Evolutionary conservation across 2,797 vertebrate genomes (phyloP).

Genomic region (Tokudaia tokunoshimensis): DNA sequence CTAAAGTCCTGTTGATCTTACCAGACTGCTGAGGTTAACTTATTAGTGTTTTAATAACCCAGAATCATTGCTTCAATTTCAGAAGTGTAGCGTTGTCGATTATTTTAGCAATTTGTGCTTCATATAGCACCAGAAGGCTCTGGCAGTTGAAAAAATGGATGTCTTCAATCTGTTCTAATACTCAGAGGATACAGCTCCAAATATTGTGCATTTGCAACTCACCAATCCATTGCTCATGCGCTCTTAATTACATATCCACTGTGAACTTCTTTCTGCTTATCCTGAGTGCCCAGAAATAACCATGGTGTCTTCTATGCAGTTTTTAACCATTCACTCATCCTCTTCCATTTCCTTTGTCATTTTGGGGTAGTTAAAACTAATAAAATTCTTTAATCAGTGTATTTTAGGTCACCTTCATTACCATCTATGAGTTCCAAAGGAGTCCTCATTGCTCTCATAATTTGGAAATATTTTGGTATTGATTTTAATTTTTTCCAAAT

Average conservation of each 20-base stretch:
- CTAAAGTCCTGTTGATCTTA: neutral
- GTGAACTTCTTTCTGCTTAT: neutral
- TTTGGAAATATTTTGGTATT: accelerated
- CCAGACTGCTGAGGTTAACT: neutral
- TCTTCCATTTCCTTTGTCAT: neutral
- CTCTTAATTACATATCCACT: accelerated
- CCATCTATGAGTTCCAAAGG: neutral
- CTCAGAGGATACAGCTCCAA: neutral
- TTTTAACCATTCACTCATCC: neutral
- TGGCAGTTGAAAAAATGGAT: neutral
- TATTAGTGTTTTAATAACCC: neutral
- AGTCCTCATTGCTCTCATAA: neutral
- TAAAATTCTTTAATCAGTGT: neutral
- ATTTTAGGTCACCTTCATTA: accelerated
- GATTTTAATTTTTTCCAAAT: neutral
- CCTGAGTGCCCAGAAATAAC: neutral
- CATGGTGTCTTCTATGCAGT: neutral
- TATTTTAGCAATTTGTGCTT: neutral
- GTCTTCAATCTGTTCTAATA: neutral
- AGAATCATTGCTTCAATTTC: slow-evolving; percentile 3
- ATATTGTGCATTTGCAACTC: accelerated
- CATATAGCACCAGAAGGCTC: neutral
- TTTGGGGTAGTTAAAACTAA: neutral
- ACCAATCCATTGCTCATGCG: accelerated
- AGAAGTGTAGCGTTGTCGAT: neutral